Conservation (phyloP, 2,888 invertebrate species). For the Pollenia amentaria region DNA sequence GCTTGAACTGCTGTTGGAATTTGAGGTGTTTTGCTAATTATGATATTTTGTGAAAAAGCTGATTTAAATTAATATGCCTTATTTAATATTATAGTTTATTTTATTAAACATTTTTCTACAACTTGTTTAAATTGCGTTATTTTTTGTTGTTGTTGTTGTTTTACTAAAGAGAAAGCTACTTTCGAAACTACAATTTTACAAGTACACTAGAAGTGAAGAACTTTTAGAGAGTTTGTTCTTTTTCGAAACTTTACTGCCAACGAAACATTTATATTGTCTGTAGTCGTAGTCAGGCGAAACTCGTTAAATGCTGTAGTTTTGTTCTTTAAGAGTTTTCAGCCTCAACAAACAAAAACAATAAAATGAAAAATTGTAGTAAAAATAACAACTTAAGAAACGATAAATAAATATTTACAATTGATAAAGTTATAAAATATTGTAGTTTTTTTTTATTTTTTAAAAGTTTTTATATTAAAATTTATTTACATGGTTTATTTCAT, state of each 20-base stretch:
- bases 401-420: slow-evolving; percentile 56
- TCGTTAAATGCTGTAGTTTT: slow-evolving; percentile 6
- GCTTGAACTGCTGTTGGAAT: slow-evolving; percentile 5
- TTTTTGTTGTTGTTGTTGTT: neutral
- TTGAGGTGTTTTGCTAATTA: slow-evolving; percentile 57
- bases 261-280: slow-evolving; percentile 27
- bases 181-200: slow-evolving; percentile 32
- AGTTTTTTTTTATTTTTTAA: slow-evolving; percentile 59
- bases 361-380: neutral
- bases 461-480: slow-evolving; percentile 38
- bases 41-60: slow-evolving; percentile 59
- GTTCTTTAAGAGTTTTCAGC: slow-evolving; percentile 31
- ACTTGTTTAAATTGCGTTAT: neutral
- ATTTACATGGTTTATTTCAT: slow-evolving; percentile 46
- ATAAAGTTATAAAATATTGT: slow-evolving; percentile 54
- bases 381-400: neutral
- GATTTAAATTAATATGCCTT: slow-evolving; percentile 55
- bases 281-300: slow-evolving; percentile 41
- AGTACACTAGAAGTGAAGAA: neutral
- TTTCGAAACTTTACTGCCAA: slow-evolving; percentile 15
- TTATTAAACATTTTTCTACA: slow-evolving; percentile 18
- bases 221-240: neutral
- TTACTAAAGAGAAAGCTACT: slow-evolving; percentile 24
- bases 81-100: neutral
- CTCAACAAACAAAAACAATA: slow-evolving; percentile 8